Base-by-base conservation (phyloP, 2,797 vertebrate genomes). In the Fringilla coelebs region DNA sequence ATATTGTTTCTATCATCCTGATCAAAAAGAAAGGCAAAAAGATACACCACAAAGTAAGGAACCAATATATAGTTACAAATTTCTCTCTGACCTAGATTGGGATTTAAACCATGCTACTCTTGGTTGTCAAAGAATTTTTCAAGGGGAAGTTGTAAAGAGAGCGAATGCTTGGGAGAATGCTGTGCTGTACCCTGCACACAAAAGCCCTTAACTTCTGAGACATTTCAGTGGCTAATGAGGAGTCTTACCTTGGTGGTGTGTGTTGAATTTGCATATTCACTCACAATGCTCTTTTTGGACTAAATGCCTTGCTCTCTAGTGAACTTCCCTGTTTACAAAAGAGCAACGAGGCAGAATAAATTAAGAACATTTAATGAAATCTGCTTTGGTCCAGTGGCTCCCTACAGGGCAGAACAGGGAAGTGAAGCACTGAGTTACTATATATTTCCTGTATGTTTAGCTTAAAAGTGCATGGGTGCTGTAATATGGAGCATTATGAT, bases 11-110 rank as follows among this genome's bases (percentile, higher is more conserved):
- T 89, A 10, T 70, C 48, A 72, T 62, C 6, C 45, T 49, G 13
- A 49, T 61, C 9, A 78, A 70, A 80, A 86, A 86, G 11, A 90
- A 92, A 71, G 18, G 17, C n/a, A 67, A 43, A 82, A 75, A 61
- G 29, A 88, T 55, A 68, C 86, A 40, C 67, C 87, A 95, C 87
- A 92, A 96, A 91, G 36, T 81, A 66, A 67, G 46, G 40, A 96
- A 94, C 24, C 49, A 89, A 95, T 95, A 93, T 9, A 25, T 16
- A n/a, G 45, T 36, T 63, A 17, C 58, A 85, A 74, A 84, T 61
- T 94, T 95, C 83, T 93, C 91, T 85, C 84, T 81, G 63, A 95
- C 96, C 96, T 97, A 94, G 84, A 77, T 15, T 96, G 78, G 58
- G 92, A 93, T 95, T 97, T 91, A 68, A 89, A 92, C 91, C 79